Percentiles rank a stretch among this genome's conserved stretches.
phyloP scores from a whole-genome alignment of 2,797 vertebrate genomes.

The Malacoctenus gilli region DNA sequence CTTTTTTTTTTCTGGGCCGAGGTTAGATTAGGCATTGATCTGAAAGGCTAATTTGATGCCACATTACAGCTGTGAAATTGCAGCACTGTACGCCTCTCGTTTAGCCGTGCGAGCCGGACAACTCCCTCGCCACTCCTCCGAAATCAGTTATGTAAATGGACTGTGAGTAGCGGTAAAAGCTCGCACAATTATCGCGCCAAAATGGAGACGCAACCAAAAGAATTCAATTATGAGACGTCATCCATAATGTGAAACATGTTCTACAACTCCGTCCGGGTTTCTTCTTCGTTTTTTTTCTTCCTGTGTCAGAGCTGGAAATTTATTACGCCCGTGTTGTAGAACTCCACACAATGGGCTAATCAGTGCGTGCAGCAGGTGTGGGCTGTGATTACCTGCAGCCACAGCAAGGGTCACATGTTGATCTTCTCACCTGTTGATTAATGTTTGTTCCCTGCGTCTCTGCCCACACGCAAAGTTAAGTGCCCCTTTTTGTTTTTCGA shows the following conservation, averaged over 20 bases:
- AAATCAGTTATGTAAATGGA: conserved; percentile 62
- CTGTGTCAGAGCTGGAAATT: conserved; percentile 2
- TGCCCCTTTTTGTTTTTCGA: conserved; percentile 13
- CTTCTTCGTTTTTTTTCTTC: not conserved
- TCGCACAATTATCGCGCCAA: conserved; percentile 13
- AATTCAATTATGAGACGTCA: conserved; percentile 42
- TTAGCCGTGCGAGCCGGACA: conserved; percentile 58
- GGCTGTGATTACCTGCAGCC: conserved; percentile 28
- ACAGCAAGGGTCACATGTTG: conserved; percentile 16
- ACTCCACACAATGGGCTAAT: conserved; percentile 29
- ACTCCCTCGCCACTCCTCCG: conserved; percentile 45
- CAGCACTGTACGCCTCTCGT: conserved; percentile 53
- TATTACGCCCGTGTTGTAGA: not conserved
- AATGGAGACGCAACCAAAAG: conserved; percentile 13
- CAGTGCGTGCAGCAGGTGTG: conserved; percentile 12
- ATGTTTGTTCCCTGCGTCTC: not conserved
- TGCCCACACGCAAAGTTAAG: conserved; percentile 16
- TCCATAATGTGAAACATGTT: conserved; percentile 23
- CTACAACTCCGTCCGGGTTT: conserved; percentile 10
- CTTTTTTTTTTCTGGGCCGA: conserved; percentile 53
- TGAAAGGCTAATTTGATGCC: conserved; percentile 79
- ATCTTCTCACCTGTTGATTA: conserved; percentile 52
- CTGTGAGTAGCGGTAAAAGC: conserved; percentile 16
- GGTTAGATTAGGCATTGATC: conserved; percentile 78
- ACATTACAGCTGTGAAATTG: conserved; percentile 77